Conservation (phyloP, 2,797 vertebrate genomes). For the Borostomias antarcticus region DNA sequence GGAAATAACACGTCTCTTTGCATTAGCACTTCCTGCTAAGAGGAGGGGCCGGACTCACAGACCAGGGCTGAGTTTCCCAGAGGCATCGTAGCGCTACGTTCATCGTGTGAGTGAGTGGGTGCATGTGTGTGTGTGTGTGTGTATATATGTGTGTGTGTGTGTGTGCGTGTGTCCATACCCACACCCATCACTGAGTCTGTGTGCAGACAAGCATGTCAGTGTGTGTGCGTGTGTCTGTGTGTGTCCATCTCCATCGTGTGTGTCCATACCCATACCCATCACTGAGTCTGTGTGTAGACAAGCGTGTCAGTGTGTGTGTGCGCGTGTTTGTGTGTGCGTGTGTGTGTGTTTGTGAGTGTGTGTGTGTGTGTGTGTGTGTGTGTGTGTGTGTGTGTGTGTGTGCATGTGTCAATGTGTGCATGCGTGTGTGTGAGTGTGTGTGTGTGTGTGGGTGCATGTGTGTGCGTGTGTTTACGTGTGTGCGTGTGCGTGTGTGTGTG, state of each 20-base stretch:
- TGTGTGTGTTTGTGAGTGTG: background rate
- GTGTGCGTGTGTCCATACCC: too few species aligned
- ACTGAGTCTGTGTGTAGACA: background rate
- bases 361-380: background rate
- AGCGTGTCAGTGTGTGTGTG: constrained; percentile 3
- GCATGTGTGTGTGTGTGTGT: background rate
- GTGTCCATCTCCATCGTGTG: background rate
- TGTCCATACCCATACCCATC: too few species aligned
- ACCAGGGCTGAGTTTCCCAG: constrained; percentile 15
- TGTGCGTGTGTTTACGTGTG: constrained; percentile 9
- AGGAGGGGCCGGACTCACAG: constrained; percentile 14
- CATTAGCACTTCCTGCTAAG: constrained; percentile 57
- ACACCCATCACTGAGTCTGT: too few species aligned
- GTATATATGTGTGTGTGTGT: background rate
- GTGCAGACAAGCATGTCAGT: background rate
- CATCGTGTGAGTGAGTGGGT: constrained; percentile 11
- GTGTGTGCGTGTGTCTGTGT: background rate
- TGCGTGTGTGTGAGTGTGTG: background rate
- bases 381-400: background rate
- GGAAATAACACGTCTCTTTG: constrained; percentile 73
- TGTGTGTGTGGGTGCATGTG: constrained; percentile 3
- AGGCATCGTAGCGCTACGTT: too few species aligned
- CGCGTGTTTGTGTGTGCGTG: background rate
- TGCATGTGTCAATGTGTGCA: too few species aligned
- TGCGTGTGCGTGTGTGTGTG: background rate